These are phyloP conservation scores for Struthio camelus DNA, from an alignment of 2,113 vertebrate genomes.

Conservation along the genomic window DNA sequence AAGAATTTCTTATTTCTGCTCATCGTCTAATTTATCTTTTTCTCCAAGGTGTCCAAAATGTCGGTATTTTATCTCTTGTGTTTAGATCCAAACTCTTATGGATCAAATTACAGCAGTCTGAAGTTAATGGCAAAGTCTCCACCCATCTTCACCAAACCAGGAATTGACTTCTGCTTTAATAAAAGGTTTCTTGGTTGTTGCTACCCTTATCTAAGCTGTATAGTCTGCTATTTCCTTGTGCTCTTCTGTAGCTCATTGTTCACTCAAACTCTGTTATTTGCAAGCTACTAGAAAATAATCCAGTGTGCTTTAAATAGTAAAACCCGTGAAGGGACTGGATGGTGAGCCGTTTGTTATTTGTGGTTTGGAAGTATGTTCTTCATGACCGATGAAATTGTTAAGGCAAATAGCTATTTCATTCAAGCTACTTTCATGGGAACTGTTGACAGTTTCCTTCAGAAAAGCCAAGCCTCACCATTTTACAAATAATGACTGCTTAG, in stretches of 20 bases:
- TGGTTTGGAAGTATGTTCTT: background rate
- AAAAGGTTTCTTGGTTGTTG: background rate
- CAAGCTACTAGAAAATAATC: background rate
- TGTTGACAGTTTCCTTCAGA: background rate
- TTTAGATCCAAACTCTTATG: background rate
- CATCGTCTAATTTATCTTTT: background rate
- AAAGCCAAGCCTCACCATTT: background rate
- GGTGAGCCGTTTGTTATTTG: background rate
- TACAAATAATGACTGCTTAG: background rate
- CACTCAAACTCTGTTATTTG: background rate
- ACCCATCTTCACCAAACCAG: background rate
- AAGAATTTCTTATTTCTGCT: background rate
- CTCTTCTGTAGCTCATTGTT: background rate
- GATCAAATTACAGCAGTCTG: background rate
- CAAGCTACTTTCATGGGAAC: background rate
- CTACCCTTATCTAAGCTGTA: background rate
- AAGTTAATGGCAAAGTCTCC: background rate
- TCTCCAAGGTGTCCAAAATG: background rate
- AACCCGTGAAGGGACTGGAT: background rate
- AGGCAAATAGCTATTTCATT: background rate
- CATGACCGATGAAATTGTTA: background rate
- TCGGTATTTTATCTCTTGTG: background rate
- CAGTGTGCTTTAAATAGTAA: background rate
- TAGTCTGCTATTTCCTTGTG: background rate
- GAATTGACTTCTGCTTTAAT: background rate